Evolutionary conservation across 2,113 vertebrate genomes (phyloP), one percentile per base, ranked within the genome.

Genomic region (Pelusios castaneus): DNA sequence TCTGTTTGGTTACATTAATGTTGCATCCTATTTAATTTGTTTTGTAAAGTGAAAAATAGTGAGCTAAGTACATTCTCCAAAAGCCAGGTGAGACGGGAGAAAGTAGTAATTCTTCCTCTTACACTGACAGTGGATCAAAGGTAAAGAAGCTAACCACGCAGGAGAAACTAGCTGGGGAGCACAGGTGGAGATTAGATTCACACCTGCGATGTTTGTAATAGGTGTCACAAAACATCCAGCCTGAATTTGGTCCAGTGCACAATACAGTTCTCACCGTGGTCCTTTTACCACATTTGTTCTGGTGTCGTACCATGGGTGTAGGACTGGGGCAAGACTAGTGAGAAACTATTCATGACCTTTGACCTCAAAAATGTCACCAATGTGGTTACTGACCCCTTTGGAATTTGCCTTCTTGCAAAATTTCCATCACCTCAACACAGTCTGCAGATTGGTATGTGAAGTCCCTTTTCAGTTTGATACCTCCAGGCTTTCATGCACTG

Each of bases 381-480:
- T 10, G 17, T 63, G 31, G 34, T 55, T 93, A 89, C 73, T 79
- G 6, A 60, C 17, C 25, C 9, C 43, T 3, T 47, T 1, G n/a
- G 51, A 34, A 10, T 70, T 70, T 38, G 34, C n/a, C n/a, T 70
- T 22, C n/a, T 70, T 38, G 81, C 75, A 96, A 43, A 31, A 6
- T 4, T 75, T 88, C 82, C 88, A 93, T 47, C 60, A 89, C 84
- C 86, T 92, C 86, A 70, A 38, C 63, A 80, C 86, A 83, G 5
- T 27, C 89, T 91, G 51, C 88, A 90, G 86, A 55, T 88, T 89
- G 82, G 86, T 87, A 84, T 54, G 82, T 56, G 76, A 89, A 63
- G 56, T 92, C 63, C 84, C 75, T 54, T 45, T 88, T 84, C 56
- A 73, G 87, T 0, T 81, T 11, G 67, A 84, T 88, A 92, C 54